Evolutionary conservation across 2,888 invertebrate species (phyloP).

Genomic region (Drosophila anomalata): DNA sequence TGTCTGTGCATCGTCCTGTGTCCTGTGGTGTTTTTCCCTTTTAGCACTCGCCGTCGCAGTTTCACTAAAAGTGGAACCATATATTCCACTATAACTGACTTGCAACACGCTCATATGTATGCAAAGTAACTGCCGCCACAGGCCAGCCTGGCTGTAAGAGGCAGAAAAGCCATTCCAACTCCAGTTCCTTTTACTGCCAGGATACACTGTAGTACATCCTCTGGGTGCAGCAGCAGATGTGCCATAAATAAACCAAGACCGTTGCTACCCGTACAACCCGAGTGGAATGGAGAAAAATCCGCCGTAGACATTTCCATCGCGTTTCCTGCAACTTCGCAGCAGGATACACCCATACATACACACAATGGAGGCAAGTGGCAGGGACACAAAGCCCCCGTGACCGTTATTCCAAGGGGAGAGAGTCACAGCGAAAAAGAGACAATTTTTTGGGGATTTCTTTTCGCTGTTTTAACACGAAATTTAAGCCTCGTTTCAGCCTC

Average conservation of each 20-base stretch:
- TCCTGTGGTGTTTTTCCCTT: slow-evolving; percentile 37
- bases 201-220: slow-evolving; percentile 10
- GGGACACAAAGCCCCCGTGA: slow-evolving; percentile 51
- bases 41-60: slow-evolving; percentile 38
- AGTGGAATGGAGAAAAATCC: slow-evolving; percentile 20
- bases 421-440: not conserved
- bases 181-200: not conserved
- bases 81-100: slow-evolving; percentile 46
- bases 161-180: not conserved
- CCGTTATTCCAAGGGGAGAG: slow-evolving; percentile 34
- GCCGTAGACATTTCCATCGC: slow-evolving; percentile 35
- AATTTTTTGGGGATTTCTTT: slow-evolving; percentile 8
- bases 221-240: slow-evolving; percentile 47
- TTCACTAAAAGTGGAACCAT: slow-evolving; percentile 55
- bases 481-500: slow-evolving; percentile 29
- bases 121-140: slow-evolving; percentile 30
- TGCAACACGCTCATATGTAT: slow-evolving; percentile 47
- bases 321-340: slow-evolving; percentile 27
- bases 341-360: slow-evolving; percentile 30
- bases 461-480: slow-evolving; percentile 44
- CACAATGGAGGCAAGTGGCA: slow-evolving; percentile 50
- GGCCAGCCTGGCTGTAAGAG: slow-evolving; percentile 2
- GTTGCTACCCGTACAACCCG: slow-evolving; percentile 26
- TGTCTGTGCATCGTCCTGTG: slow-evolving; percentile 8
- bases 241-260: slow-evolving; percentile 66